Evolutionary conservation across 2,113 vertebrate genomes (phyloP).

Genomic region (Lichenostomus cassidix): DNA sequence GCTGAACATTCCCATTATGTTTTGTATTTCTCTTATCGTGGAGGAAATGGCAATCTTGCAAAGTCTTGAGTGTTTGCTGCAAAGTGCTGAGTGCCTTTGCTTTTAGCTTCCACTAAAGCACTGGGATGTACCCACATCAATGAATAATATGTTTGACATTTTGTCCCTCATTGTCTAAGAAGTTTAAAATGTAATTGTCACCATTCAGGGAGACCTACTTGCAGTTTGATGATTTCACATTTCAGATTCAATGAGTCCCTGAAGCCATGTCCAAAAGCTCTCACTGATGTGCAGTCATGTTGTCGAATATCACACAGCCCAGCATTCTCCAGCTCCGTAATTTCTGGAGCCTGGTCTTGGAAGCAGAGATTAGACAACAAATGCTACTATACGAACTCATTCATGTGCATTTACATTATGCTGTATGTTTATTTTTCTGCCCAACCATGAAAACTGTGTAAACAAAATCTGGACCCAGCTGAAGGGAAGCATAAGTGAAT

Average conservation of each 20-base stretch:
- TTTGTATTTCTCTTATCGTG: neutral
- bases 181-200: neutral
- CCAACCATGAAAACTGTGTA: neutral
- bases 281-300: slow-evolving; percentile 78
- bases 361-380: slow-evolving; percentile 13
- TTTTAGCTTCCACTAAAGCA: slow-evolving; percentile 2
- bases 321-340: slow-evolving; percentile 79
- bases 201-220: slow-evolving; percentile 73
- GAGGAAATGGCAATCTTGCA: neutral
- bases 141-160: neutral
- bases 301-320: slow-evolving; percentile 83
- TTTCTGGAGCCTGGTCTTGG: slow-evolving; percentile 86
- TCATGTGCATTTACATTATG: neutral
- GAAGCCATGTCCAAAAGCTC: slow-evolving; percentile 83
- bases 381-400: neutral
- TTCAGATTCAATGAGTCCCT: slow-evolving; percentile 78
- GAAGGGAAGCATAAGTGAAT: neutral
- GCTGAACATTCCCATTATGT: slow-evolving; percentile 8
- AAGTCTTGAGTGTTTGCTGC: neutral
- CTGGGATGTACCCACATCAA: neutral
- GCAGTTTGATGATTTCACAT: slow-evolving; percentile 88
- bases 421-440: neutral
- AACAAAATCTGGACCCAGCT: neutral
- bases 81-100: neutral
- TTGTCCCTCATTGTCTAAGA: neutral